Evolutionary conservation across 2,797 vertebrate species (phyloP).

Genomic region (Glossophaga mutica): DNA sequence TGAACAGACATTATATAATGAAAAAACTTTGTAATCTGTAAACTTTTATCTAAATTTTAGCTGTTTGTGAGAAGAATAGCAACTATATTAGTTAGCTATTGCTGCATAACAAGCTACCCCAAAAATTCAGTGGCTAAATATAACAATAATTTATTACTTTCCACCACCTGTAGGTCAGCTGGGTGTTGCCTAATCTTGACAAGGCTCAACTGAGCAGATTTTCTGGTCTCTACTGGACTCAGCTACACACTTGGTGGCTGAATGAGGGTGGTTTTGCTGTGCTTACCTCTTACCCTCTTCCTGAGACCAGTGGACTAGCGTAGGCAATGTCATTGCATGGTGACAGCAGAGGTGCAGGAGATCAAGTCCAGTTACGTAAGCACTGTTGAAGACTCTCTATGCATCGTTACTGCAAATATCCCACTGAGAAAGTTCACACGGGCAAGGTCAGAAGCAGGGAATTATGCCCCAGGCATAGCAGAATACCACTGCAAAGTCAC

Average conservation of each 20-base stretch:
- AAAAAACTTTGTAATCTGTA: background rate
- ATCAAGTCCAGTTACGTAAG: background rate
- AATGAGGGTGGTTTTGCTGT: background rate
- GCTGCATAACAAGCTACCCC: background rate
- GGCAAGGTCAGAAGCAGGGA: background rate
- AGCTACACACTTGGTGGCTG: background rate
- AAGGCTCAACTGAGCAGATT: background rate
- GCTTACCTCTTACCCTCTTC: background rate
- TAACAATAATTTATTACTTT: background rate
- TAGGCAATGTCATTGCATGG: background rate
- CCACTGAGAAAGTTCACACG: background rate
- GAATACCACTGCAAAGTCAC: background rate
- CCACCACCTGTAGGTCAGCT: background rate
- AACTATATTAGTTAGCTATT: background rate
- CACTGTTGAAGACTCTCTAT: background rate
- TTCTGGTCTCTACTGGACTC: background rate
- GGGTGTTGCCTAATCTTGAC: background rate
- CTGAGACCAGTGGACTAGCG: background rate
- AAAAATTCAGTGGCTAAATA: background rate
- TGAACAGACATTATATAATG: background rate
- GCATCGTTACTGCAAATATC: background rate
- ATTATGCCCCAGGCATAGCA: background rate
- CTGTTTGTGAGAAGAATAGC: background rate
- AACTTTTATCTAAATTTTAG: slow-evolving; percentile 10
- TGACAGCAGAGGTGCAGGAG: background rate